Base-by-base conservation (phyloP, 1,140 invertebrate genomes). In the Panonychus citri region DNA sequence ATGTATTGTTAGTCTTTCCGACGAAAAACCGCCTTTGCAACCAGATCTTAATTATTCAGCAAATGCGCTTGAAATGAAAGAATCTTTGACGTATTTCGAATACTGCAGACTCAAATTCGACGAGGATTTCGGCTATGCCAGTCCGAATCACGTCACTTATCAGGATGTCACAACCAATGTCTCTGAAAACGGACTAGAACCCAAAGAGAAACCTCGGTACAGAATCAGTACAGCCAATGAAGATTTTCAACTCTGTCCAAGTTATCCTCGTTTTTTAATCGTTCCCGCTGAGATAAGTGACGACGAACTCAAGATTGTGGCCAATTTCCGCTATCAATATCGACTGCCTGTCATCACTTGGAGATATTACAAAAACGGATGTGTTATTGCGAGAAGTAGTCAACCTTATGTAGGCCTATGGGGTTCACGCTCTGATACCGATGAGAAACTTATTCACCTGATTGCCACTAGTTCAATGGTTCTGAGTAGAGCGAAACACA, bases 391-490 rank as follows among this genome's bases (percentile, higher is more conserved):
- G 1, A 78, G 91, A 15, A 87, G 84, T 64, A 87, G 84, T 67
- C 89, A 95, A 68, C 89, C 89, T 0, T 82, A 87, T 70, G 81
- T 90, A 19, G 88, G 89, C 42, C 89, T 85, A 82, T 75, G 94
- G 5, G 83, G 85, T 49, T 93, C 88, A 86, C 74, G 90, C 40
- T 86, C 81, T 58, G 69, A 74, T 40, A 80, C 86, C 61, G 91
- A 96, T 69, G 90, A 95, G 69, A 78, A 81, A 55, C 70, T 95
- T 21, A 65, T 94, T 5, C 81, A 85, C 64, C 81, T 82, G 13
- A 80, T 90, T 57, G 77, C 83, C 8, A 76, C 81, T 62, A 83
- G 87, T 21, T 93, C 30, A 34, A 34, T 34, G 86, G 71, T 77
- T 48, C n/a, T 13, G n/a, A 8, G 2, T n/a, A 43, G 5, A 37